Conservation (phyloP, 2,797 vertebrate genomes). For the Oreonectes daqikongensis region DNA sequence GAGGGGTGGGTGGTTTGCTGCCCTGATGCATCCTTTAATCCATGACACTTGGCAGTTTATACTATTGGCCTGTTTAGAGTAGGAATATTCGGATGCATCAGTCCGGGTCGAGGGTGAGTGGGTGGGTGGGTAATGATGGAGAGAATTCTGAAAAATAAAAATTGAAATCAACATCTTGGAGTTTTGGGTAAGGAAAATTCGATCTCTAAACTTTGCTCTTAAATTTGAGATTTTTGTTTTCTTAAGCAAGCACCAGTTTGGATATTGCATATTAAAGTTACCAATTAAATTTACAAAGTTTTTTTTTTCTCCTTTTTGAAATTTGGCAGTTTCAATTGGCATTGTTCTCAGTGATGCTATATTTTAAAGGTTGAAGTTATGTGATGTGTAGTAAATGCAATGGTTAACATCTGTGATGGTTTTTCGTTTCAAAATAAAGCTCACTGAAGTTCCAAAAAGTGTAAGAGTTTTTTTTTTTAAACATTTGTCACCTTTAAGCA, state of each 20-base stretch:
- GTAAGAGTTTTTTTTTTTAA: slow-evolving; percentile 4
- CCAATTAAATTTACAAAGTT: slow-evolving; percentile 68
- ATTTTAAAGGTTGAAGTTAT: slow-evolving; percentile 59
- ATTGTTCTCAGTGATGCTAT: slow-evolving; percentile 73
- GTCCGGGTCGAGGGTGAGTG: slow-evolving; percentile 53
- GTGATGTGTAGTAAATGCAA: slow-evolving; percentile 64
- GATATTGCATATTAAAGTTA: slow-evolving; percentile 53
- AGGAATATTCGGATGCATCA: slow-evolving; percentile 60
- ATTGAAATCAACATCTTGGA: slow-evolving; percentile 59
- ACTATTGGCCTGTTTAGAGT: background rate
- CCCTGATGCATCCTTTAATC: slow-evolving; percentile 69
- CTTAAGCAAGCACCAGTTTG: slow-evolving; percentile 55
- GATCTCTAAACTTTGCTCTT: slow-evolving; percentile 62
- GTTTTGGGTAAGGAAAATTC: slow-evolving; percentile 62
- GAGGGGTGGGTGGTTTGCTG: slow-evolving; percentile 69
- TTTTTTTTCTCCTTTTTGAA: slow-evolving; percentile 59
- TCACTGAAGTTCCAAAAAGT: slow-evolving; percentile 86
- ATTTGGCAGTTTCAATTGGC: slow-evolving; percentile 75
- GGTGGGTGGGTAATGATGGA: slow-evolving; percentile 48
- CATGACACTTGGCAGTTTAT: slow-evolving; percentile 4
- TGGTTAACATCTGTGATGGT: slow-evolving; percentile 67
- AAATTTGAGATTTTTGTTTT: slow-evolving; percentile 58
- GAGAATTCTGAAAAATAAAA: background rate
- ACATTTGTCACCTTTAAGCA: background rate
- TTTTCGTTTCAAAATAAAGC: slow-evolving; percentile 92